A percentile compares a stretch with the other conserved stretches of the same genome.
Conservation (phyloP, 1,140 invertebrate species). For the Sarcophaga bullata region DNA sequence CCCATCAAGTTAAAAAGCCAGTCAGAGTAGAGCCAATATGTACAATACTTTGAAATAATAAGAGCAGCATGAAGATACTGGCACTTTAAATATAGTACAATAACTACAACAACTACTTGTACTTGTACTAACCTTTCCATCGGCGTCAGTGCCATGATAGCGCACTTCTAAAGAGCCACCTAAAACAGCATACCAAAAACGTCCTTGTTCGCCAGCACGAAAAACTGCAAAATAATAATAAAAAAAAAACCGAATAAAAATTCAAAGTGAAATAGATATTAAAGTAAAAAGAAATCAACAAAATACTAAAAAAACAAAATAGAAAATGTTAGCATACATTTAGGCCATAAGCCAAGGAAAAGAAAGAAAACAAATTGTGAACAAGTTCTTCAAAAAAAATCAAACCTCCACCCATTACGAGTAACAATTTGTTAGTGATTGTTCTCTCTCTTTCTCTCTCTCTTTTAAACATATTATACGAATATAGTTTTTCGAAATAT, state of each 20-base stretch:
- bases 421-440: background rate
- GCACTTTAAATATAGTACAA: background rate
- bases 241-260: slow-evolving; percentile 25
- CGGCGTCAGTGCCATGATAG: slow-evolving; percentile 70
- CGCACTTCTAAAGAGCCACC: slow-evolving; percentile 77
- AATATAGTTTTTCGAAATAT: no score
- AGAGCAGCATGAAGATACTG: background rate
- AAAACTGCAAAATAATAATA: slow-evolving; percentile 73
- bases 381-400: background rate
- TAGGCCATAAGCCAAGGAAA: slow-evolving; percentile 26
- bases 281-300: background rate
- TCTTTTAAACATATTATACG: no score
- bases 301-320: background rate
- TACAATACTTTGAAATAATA: no score
- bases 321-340: slow-evolving; percentile 29
- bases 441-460: no score
- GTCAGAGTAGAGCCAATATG: no score
- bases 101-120: background rate
- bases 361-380: background rate
- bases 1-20: background rate
- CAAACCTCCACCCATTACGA: background rate
- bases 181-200: slow-evolving; percentile 82
- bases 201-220: slow-evolving; percentile 79
- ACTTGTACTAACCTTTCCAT: slow-evolving; percentile 68
- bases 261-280: background rate